Conservation (phyloP, 2,888 invertebrate species). For the Myathropa florea region DNA sequence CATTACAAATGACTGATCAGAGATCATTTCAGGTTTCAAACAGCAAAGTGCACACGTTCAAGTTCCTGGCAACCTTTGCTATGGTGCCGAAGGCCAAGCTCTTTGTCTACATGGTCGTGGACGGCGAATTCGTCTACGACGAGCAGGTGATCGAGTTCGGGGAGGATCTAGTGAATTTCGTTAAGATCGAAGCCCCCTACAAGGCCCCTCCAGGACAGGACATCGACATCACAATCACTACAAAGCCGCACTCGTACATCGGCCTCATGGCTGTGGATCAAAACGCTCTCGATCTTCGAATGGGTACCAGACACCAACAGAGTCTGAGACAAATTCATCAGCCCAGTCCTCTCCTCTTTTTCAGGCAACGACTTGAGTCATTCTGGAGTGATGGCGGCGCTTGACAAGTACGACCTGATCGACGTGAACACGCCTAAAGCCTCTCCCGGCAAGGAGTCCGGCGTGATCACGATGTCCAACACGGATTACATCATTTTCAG, state of each 20-base stretch:
- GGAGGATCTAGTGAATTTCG: slow-evolving; percentile 90
- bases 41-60: slow-evolving; percentile 76
- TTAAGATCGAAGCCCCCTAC: slow-evolving; percentile 85
- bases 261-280: slow-evolving; percentile 95
- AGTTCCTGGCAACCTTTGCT: slow-evolving; percentile 87
- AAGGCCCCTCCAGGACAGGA: slow-evolving; percentile 89
- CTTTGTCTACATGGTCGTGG: slow-evolving; percentile 88
- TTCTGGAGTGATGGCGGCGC: slow-evolving; percentile 76
- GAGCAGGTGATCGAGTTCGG: slow-evolving; percentile 91
- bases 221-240: slow-evolving; percentile 89
- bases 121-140: slow-evolving; percentile 92
- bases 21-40: slow-evolving; percentile 75
- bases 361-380: slow-evolving; percentile 77
- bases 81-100: slow-evolving; percentile 94
- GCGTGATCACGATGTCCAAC: slow-evolving; percentile 79
- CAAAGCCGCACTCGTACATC: slow-evolving; percentile 93
- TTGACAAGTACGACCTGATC: slow-evolving; percentile 76
- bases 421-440: slow-evolving; percentile 75
- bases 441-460: slow-evolving; percentile 78
- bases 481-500: slow-evolving; percentile 77
- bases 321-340: background rate
- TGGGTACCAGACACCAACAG: slow-evolving; percentile 81
- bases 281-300: slow-evolving; percentile 86
- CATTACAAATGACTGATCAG: background rate
- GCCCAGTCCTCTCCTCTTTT: background rate